Evolutionary conservation across 2,113 vertebrate genomes (phyloP).

Genomic region (Engraulis encrasicolus): DNA sequence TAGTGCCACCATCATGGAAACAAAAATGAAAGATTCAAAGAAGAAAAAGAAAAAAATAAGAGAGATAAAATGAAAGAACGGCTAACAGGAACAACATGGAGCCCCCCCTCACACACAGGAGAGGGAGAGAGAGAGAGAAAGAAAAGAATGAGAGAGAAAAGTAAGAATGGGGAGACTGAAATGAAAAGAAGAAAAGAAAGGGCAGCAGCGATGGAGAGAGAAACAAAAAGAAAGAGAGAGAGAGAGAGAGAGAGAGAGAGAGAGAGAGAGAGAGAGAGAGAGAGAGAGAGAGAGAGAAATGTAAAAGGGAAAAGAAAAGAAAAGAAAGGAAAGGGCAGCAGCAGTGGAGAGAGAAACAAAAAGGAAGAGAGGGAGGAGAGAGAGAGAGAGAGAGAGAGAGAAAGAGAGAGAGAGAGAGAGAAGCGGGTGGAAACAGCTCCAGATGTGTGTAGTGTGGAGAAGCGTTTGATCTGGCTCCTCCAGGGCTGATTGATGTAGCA

Average conservation of each 20-base stretch:
- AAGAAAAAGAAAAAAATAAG: conserved; percentile 14
- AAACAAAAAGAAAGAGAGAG: background rate
- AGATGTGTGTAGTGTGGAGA: conserved; percentile 71
- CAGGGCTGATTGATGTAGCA: conserved; percentile 78
- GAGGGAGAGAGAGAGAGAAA: conserved; percentile 51
- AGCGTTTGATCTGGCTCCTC: conserved; percentile 77
- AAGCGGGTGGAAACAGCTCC: conserved; percentile 68
- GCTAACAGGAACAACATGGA: conserved; percentile 59
- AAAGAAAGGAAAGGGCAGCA: too few species aligned
- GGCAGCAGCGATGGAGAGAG: too few species aligned
- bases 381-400: conserved; percentile 55
- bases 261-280: conserved; percentile 47
- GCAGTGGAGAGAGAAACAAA: too few species aligned
- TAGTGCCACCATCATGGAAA: conserved; percentile 72
- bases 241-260: conserved; percentile 53
- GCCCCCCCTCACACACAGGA: conserved; percentile 48
- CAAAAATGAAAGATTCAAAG: conserved; percentile 58
- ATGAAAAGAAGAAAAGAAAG: background rate
- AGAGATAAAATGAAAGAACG: conserved; percentile 29
- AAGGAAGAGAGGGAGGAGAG: background rate
- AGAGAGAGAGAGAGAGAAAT: conserved; percentile 48
- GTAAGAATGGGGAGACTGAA: background rate
- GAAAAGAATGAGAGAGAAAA: conserved; percentile 10
- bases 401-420: conserved; percentile 57
- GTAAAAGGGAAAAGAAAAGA: conserved; percentile 8